Base-by-base conservation (phyloP, 2,797 vertebrate genomes). In the Hephaestus fuliginosus region DNA sequence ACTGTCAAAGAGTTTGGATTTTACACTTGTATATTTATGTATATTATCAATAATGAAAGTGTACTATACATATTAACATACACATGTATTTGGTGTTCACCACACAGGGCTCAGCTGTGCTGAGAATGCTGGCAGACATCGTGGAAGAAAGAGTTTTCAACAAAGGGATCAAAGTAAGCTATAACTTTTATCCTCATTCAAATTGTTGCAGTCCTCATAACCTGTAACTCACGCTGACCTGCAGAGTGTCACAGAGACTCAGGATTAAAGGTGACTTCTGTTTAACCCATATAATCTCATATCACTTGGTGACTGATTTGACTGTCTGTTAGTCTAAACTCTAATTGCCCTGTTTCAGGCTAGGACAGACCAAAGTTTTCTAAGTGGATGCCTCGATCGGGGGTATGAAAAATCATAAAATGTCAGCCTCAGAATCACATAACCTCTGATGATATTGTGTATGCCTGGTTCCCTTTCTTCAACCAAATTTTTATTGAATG, bases 121-220 rank as follows among this genome's bases (percentile, higher is more conserved):
- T 96, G 78, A 95, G 92, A 60, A 96, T 96, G 96, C 86, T 96
- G 76, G 86, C 80, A 1, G 49, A 86, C 51, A 1, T 53, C 0
- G 70, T 96, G 64, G 60, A 7, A 3, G 72, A 95, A 25, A 2
- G 0, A 0, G 20, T 44, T 36, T 96, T 96, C 81, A 13, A 81
- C 18, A 20, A 17, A 0, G 95, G 91, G 3, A 4, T 96, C 44
- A 86, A 58, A 70, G 96, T 96, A 90, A 95, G 93, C 9, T 28
- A 7, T 15, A 8, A 9, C 3, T 22, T 53, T 28, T 14, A 22
- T n/a, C 2, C 13, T 44, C 5, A 63, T 56, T 56, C n/a, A 46
- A 11, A 70, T 17, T 5, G 20, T 22, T 14, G 12, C 15, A 36
- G 22, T 82, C 3, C 36, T 61, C 46, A 10, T 6, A 65, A 51